Conservation (phyloP, 2,113 vertebrate genomes). For the Lophochroa leadbeateri region DNA sequence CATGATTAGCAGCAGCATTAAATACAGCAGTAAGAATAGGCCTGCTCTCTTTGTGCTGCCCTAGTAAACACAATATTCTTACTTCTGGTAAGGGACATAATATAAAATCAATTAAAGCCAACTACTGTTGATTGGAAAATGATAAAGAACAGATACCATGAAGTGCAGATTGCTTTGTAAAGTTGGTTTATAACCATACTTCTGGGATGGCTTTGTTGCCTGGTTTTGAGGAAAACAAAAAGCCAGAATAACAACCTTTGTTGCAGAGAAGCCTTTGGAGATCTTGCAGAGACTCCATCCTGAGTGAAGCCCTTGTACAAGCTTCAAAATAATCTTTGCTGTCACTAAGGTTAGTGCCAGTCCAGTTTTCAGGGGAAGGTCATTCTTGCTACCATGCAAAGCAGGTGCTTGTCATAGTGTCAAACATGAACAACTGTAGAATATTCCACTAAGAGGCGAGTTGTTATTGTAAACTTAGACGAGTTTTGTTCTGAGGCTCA, state of each 20-base stretch:
- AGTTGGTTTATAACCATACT: background rate
- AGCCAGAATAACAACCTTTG: background rate
- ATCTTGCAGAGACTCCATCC: background rate
- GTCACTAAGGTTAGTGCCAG: background rate
- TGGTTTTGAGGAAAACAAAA: background rate
- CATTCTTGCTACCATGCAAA: accelerated
- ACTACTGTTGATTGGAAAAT: conserved; percentile 62
- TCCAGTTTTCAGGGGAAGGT: background rate
- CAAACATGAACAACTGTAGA: background rate
- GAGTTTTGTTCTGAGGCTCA: background rate
- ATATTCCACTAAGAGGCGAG: background rate
- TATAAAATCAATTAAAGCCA: conserved; percentile 75
- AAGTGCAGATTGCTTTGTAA: conserved; percentile 11
- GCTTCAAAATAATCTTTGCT: background rate
- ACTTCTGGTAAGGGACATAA: conserved; percentile 69
- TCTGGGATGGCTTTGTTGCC: background rate
- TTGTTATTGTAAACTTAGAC: background rate
- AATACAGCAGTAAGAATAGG: conserved; percentile 82
- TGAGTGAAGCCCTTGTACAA: background rate
- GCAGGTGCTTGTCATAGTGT: background rate
- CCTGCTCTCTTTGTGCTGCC: conserved; percentile 70
- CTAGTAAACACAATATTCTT: conserved; percentile 74
- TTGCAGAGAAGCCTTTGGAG: background rate
- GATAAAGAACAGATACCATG: conserved; percentile 56
- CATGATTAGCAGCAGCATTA: conserved; percentile 83